These are phyloP conservation scores for Troides helena DNA, from an alignment of 2,888 invertebrate genomes.

Conservation along the genomic window DNA sequence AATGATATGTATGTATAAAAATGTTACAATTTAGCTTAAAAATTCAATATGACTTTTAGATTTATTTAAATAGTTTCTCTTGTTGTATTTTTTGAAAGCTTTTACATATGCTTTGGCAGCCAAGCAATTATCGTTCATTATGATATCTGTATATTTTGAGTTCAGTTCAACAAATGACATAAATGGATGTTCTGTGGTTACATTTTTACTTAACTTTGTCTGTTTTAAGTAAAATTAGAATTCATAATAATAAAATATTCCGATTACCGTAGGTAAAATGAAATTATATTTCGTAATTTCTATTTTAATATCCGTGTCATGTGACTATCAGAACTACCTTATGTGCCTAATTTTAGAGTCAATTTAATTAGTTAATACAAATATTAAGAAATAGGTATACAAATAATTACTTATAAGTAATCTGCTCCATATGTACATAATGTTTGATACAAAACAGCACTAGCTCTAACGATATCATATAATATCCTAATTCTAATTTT, in stretches of 20 bases:
- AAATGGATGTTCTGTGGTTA: no score
- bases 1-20: background rate
- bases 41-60: no score
- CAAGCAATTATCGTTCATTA: background rate
- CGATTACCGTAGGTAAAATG: no score
- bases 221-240: no score
- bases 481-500: background rate
- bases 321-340: no score
- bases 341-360: no score
- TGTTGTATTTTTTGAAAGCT: background rate
- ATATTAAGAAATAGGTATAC: background rate
- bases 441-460: background rate
- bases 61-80: background rate
- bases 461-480: background rate
- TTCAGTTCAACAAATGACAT: background rate
- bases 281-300: no score
- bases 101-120: background rate
- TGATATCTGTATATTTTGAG: background rate
- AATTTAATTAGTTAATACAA: no score
- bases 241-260: no score
- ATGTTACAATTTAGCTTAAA: no score
- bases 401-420: background rate
- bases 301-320: no score
- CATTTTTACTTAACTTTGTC: no score
- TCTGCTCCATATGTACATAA: background rate